Conservation (phyloP, 2,888 invertebrate species). For the Acrobeloides nanus region DNA sequence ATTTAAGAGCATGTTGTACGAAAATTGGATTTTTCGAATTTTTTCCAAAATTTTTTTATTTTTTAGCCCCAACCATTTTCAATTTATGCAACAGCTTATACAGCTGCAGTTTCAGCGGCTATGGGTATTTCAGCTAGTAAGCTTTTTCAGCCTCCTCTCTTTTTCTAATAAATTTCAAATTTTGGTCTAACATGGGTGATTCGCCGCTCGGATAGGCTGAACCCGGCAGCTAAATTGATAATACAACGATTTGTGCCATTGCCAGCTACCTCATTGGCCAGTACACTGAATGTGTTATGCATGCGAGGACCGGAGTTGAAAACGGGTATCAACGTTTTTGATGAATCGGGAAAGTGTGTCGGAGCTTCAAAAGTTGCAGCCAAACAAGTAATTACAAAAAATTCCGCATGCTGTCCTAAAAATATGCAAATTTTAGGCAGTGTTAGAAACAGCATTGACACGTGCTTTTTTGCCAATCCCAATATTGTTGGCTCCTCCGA, state of each 20-base stretch:
- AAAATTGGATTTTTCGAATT: too few relatives aligned
- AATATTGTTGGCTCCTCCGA: slow-evolving; percentile 40
- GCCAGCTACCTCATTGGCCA: slow-evolving; percentile 42
- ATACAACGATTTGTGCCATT: slow-evolving; percentile 43
- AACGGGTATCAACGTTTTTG: slow-evolving; percentile 58
- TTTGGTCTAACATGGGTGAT: slow-evolving; percentile 33
- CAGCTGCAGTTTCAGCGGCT: slow-evolving; percentile 58
- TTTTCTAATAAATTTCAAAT: slow-evolving; percentile 9
- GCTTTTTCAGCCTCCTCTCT: slow-evolving; percentile 1
- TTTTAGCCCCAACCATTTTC: slow-evolving; percentile 51
- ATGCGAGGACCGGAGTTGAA: slow-evolving; percentile 56
- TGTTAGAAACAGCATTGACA: slow-evolving; percentile 43
- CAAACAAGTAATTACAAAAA: slow-evolving; percentile 54
- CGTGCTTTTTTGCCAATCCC: slow-evolving; percentile 48
- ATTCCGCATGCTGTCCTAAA: too few relatives aligned
- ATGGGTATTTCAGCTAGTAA: slow-evolving; percentile 56
- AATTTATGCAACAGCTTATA: slow-evolving; percentile 57
- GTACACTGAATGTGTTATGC: slow-evolving; percentile 56
- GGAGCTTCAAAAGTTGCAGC: slow-evolving; percentile 59
- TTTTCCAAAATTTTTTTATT: too few relatives aligned
- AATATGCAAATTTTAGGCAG: slow-evolving; percentile 21
- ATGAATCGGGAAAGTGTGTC: slow-evolving; percentile 54
- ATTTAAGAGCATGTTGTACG: not conserved
- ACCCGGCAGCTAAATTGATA: slow-evolving; percentile 11
- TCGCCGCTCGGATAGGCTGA: slow-evolving; percentile 34